phyloP scores from a whole-genome alignment of 2,888 invertebrate species.

The Hemistola chrysoprasaria region DNA sequence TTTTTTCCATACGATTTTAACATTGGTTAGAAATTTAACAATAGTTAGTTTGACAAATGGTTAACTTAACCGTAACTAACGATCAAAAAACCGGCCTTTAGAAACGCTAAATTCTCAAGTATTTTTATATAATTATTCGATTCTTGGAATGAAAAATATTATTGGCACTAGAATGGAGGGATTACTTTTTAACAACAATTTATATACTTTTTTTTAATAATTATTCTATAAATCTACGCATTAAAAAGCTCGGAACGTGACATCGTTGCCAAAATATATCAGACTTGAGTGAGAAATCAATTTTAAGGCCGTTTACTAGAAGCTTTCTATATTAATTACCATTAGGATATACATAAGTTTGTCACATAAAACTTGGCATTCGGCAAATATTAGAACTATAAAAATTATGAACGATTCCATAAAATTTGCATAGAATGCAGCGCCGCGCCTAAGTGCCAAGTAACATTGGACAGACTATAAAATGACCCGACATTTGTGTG shows the following conservation, averaged over 20 bases:
- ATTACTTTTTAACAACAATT: conserved; percentile 28
- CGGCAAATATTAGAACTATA: too few relatives aligned
- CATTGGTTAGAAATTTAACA: too few relatives aligned
- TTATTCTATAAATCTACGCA: conserved; percentile 16
- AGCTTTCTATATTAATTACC: conserved; percentile 15
- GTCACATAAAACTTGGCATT: too few relatives aligned
- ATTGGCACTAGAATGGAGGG: conserved; percentile 78
- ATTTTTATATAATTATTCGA: conserved; percentile 37
- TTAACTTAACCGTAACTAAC: too few relatives aligned
- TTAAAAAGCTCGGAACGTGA: conserved; percentile 19
- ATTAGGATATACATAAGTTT: conserved; percentile 8
- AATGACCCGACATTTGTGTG: conserved; percentile 4
- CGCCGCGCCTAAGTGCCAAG: too few relatives aligned
- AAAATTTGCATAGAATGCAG: too few relatives aligned
- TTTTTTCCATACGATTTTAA: too few relatives aligned
- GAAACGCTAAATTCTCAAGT: conserved; percentile 31
- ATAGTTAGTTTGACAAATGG: too few relatives aligned
- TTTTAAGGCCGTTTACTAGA: conserved; percentile 15
- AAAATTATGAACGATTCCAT: too few relatives aligned
- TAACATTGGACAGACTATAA: conserved; percentile 10
- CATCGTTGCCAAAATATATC: conserved; percentile 17
- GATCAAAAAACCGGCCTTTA: too few relatives aligned
- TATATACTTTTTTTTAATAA: conserved; percentile 1
- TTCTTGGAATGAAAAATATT: conserved; percentile 55
- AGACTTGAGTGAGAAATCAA: conserved; percentile 16